Conservation (phyloP, 2,888 invertebrate species). For the Gymnosoma rotundatum region DNA sequence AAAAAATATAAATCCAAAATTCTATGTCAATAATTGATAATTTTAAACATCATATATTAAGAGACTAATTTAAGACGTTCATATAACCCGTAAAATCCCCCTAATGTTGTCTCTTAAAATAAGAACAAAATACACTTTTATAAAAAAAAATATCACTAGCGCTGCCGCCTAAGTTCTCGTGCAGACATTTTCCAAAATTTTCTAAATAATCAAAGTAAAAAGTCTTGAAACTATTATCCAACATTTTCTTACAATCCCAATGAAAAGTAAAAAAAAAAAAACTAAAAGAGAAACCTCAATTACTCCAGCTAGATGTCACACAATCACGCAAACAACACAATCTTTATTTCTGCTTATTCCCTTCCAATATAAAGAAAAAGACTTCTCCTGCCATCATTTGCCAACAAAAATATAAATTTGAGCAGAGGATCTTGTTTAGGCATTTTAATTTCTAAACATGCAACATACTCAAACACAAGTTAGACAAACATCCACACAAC, state of each 20-base stretch:
- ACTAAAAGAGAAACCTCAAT: conserved; percentile 38
- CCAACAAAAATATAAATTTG: conserved; percentile 24
- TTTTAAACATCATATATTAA: not conserved
- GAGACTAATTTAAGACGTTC: conserved; percentile 6
- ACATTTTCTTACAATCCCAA: conserved; percentile 55
- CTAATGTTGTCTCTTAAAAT: not conserved
- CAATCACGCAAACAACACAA: not conserved
- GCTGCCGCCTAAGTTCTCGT: not conserved
- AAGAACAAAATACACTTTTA: not conserved
- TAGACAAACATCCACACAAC: conserved; percentile 13
- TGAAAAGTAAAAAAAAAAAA: conserved; percentile 8
- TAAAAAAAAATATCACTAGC: not conserved
- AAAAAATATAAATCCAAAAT: too few relatives aligned
- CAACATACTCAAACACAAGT: conserved; percentile 32
- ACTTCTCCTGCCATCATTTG: conserved; percentile 5
- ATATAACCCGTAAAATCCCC: not conserved
- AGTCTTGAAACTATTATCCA: conserved; percentile 56
- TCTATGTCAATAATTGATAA: not conserved
- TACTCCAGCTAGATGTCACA: conserved; percentile 1
- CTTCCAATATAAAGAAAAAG: not conserved
- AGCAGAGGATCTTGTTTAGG: conserved; percentile 59
- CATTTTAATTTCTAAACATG: conserved; percentile 58
- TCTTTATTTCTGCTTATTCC: not conserved
- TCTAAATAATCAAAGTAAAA: conserved; percentile 63
- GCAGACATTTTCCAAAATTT: conserved; percentile 34